Base-by-base conservation (phyloP, 2,113 vertebrate species). In the Aythya baeri region DNA sequence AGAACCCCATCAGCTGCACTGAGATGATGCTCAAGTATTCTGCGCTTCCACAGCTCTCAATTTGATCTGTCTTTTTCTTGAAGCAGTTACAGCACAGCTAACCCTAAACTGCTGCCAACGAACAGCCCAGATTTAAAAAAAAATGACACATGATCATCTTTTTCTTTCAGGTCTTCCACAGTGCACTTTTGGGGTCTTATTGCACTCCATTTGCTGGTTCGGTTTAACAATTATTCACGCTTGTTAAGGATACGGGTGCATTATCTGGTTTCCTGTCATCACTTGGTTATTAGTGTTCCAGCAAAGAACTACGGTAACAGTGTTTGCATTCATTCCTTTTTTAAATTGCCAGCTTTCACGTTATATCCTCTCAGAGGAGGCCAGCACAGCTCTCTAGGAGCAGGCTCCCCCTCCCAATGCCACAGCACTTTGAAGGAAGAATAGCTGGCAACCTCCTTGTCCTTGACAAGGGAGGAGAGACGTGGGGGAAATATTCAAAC, bases 231-330 rank as follows among this genome's bases (percentile, higher is more conserved):
- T 66, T 73, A 84, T 14, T 84, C 78, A 46, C 21, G 41, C 50
- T 87, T 76, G 54, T 27, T 27, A 85, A 70, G 66, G 38, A 93
- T 44, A 84, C 1, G 16, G 73, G 81, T 68, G 41, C 58, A 91
- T 41, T 88, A 78, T 62, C 73, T 75, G 52, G 66, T 46, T 82
- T 91, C 58, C 83, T 96, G 83, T 96, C 96, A 96, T 83, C 92
- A 67, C 92, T 92, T 87, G 44, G 49, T 93, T 93, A 96, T 96
- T 96, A 93, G 52, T 6, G 9, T 62, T 92, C 84, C 93, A 88
- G 65, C 66, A 89, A 50, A 89, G 91, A 92, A 43, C 55, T 62
- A 68, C 0, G 7, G 29, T 32, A 92, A 96, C 83, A 97, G 92
- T 91, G 93, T 41, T 83, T 1, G 0, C 77, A 94, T 96, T 93